These are phyloP conservation scores for Protaetia brevitarsis DNA, from an alignment of 1,140 invertebrate genomes.

Conservation along the genomic window DNA sequence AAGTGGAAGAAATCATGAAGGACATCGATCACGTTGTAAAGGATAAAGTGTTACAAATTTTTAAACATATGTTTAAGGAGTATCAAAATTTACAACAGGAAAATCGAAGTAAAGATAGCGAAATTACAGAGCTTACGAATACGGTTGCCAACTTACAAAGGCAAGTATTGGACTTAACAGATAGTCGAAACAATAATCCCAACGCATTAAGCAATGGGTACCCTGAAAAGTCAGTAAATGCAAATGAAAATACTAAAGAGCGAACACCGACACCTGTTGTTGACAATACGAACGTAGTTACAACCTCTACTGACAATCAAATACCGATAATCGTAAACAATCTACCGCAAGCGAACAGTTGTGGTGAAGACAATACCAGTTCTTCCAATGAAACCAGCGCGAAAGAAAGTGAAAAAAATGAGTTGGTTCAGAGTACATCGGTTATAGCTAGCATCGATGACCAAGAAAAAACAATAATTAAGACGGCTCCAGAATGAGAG, in stretches of 20 bases:
- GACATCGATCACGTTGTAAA: constrained; percentile 28
- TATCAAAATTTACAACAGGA: constrained; percentile 36
- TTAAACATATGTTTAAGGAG: constrained; percentile 37
- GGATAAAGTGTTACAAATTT: constrained; percentile 35
- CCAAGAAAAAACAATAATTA: constrained; percentile 1
- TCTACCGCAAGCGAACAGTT: neutral
- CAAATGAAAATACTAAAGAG: neutral
- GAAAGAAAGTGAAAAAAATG: neutral
- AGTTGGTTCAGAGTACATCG: neutral
- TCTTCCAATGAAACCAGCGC: neutral
- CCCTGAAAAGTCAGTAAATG: neutral
- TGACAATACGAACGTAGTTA: neutral
- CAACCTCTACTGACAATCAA: constrained; percentile 7
- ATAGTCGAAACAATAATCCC: constrained; percentile 19
- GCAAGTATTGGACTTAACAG: constrained; percentile 19
- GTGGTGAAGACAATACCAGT: constrained; percentile 7
- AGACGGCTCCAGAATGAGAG: neutral
- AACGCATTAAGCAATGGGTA: neutral
- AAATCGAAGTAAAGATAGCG: constrained; percentile 36
- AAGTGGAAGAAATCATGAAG: constrained; percentile 41
- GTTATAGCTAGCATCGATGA: neutral
- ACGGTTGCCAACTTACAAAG: constrained; percentile 30
- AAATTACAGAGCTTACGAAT: constrained; percentile 36
- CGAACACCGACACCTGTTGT: neutral
- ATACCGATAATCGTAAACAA: neutral